phyloP scores from a whole-genome alignment of 1,140 invertebrate genomes.

The Asobara japonica region DNA sequence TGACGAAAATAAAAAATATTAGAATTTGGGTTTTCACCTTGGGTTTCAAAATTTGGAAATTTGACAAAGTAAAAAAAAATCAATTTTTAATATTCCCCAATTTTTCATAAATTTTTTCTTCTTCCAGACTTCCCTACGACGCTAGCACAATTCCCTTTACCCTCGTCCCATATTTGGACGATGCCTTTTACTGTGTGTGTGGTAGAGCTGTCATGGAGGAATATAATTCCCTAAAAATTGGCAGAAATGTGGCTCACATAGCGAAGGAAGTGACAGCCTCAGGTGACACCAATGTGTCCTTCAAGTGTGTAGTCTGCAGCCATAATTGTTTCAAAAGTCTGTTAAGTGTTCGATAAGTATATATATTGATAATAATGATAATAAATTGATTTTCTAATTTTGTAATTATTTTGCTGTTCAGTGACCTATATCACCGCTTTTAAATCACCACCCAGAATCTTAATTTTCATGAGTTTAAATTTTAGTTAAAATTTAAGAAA shows the following conservation, averaged over 20 bases:
- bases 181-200: constrained; percentile 72
- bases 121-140: constrained; percentile 66
- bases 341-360: background rate
- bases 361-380: background rate
- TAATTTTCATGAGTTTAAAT: no score
- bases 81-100: constrained; percentile 38
- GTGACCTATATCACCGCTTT: no score
- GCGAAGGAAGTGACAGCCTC: constrained; percentile 62
- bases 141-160: constrained; percentile 70
- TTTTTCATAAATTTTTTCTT: constrained; percentile 26
- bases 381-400: background rate
- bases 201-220: constrained; percentile 69
- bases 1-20: no score
- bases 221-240: constrained; percentile 57
- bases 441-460: no score
- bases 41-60: no score
- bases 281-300: constrained; percentile 55
- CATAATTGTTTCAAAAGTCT: constrained; percentile 58
- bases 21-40: no score
- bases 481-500: no score
- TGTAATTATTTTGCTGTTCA: background rate
- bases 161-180: constrained; percentile 70
- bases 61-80: background rate
- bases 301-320: constrained; percentile 73
- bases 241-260: constrained; percentile 60